Conservation (phyloP, 2,888 invertebrate species). For the Xestobium rufovillosum region DNA sequence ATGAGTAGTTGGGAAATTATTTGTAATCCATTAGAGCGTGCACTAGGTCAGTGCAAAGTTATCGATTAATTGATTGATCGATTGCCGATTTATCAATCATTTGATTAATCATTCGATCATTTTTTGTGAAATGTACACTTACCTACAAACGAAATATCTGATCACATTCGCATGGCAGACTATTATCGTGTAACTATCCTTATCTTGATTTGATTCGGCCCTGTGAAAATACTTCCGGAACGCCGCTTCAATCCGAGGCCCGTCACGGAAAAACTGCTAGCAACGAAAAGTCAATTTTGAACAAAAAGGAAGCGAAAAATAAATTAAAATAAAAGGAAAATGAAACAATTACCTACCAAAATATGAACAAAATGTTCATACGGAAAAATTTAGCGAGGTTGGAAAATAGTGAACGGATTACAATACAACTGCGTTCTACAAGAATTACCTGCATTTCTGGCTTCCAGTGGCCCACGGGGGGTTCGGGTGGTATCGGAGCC, state of each 20-base stretch:
- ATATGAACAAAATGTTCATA: too few species aligned
- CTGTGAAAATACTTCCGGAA: conserved; percentile 90
- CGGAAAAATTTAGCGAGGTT: too few species aligned
- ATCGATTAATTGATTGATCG: too few species aligned
- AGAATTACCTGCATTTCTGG: conserved; percentile 57
- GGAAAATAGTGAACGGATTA: too few species aligned
- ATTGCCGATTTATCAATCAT: background rate
- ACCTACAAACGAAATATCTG: conserved; percentile 88
- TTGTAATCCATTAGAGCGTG: too few species aligned
- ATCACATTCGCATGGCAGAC: conserved; percentile 99
- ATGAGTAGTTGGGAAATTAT: too few species aligned
- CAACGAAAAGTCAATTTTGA: conserved; percentile 37
- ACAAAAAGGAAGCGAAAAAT: background rate
- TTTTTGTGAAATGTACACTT: conserved; percentile 32
- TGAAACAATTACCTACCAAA: background rate
- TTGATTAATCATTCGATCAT: too few species aligned
- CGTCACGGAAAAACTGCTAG: conserved; percentile 89
- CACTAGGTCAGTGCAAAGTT: too few species aligned
- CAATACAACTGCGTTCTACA: background rate
- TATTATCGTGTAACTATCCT: conserved; percentile 80
- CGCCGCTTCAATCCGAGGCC: conserved; percentile 91
- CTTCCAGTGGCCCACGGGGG: conserved; percentile 80
- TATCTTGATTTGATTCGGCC: conserved; percentile 69
- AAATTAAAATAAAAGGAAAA: conserved; percentile 1
- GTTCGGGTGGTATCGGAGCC: conserved; percentile 90